Conservation (phyloP, 64 coral and sea anemone genomes). For the Dendrophyllia cribrosa region DNA sequence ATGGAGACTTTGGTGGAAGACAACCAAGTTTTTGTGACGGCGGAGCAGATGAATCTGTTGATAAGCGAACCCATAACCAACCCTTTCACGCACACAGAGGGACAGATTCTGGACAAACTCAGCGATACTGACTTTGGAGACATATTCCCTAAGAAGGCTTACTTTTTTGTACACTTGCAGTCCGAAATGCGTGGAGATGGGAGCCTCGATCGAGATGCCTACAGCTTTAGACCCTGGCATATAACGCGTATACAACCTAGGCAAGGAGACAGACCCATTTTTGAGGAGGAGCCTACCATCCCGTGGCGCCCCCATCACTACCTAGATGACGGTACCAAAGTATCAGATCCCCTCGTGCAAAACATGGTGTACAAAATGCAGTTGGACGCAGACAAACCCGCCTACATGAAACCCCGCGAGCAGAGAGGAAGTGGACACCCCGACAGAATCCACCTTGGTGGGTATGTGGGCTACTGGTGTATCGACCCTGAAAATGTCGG, state of each 20-base stretch:
- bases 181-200: background rate
- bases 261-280: background rate
- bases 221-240: background rate
- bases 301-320: background rate
- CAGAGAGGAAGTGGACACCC: background rate
- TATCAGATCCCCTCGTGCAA: background rate
- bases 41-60: background rate
- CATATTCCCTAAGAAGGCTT: background rate
- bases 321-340: too few species aligned
- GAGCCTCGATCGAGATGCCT: background rate
- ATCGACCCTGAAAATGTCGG: background rate
- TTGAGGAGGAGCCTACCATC: background rate
- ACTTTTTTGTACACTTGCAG: background rate
- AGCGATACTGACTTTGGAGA: too few species aligned
- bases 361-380: background rate
- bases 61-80: background rate
- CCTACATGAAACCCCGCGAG: background rate
- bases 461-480: too few species aligned
- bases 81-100: too few species aligned
- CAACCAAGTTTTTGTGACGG: too few species aligned
- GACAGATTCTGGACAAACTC: too few species aligned
- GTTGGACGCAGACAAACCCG: background rate
- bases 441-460: too few species aligned
- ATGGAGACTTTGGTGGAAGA: background rate
- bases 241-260: background rate